phyloP scores from a whole-genome alignment of 1,140 invertebrate genomes.

The Brachionus koreanus region DNA sequence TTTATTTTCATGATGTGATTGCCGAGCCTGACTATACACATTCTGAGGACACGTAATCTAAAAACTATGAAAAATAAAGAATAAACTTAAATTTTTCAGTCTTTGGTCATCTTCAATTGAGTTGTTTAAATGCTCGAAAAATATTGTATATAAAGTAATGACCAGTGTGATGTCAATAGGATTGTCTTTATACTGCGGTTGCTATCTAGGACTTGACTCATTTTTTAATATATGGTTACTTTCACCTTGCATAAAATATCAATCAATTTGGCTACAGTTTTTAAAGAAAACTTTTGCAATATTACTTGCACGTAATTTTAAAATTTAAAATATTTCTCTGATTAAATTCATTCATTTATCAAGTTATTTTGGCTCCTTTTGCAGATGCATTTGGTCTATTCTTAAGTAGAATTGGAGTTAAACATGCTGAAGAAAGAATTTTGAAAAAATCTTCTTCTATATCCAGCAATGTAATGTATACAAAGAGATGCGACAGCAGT shows the following conservation, averaged over 20 bases:
- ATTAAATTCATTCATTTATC: no score
- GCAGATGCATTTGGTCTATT: background rate
- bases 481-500: no score
- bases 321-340: no score
- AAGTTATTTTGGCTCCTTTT: background rate
- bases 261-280: background rate
- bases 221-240: background rate
- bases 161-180: background rate
- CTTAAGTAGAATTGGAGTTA: background rate
- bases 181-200: background rate
- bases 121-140: background rate
- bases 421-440: background rate
- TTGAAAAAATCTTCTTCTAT: background rate
- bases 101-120: background rate
- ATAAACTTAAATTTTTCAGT: background rate
- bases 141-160: background rate
- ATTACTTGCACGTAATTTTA: background rate
- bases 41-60: background rate
- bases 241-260: background rate
- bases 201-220: background rate
- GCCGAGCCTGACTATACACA: background rate
- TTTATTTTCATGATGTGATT: background rate
- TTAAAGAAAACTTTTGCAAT: background rate
- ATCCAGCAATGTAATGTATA: no score
- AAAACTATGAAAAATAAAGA: background rate